Percentiles rank a stretch among this genome's conserved stretches.
Evolutionary conservation across 30 jellyfish, hydroid and myxozoan genomes (phyloP).

Genomic region (Hydractinia echinata): DNA sequence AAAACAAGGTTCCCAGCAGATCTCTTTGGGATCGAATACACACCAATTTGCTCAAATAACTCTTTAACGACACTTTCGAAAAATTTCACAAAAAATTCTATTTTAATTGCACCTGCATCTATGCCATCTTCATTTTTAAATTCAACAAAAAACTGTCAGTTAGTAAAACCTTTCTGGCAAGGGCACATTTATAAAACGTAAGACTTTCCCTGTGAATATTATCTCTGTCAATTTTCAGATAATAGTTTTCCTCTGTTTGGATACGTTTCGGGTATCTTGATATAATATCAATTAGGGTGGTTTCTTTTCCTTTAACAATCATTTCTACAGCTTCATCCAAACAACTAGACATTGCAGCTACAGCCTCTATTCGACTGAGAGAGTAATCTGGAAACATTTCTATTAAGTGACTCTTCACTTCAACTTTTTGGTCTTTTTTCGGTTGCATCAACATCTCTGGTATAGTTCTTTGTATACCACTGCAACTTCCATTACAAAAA

Average conservation of each 20-base stretch:
- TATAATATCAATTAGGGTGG: not conserved
- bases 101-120: slow-evolving; percentile 20
- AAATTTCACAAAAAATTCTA: not conserved
- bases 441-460: too few relatives aligned
- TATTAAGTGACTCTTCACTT: not conserved
- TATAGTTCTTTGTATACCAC: too few relatives aligned
- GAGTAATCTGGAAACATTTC: slow-evolving; percentile 8
- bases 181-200: slow-evolving; percentile 9
- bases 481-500: too few relatives aligned
- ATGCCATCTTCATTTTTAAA: slow-evolving; percentile 11
- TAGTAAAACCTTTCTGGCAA: not conserved
- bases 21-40: not conserved
- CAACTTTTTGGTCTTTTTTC: too few relatives aligned
- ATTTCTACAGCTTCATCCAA: not conserved
- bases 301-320: not conserved
- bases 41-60: not conserved
- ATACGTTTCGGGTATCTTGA: slow-evolving; percentile 4
- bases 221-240: not conserved
- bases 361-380: not conserved
- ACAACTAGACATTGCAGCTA: not conserved
- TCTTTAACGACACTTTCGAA: not conserved
- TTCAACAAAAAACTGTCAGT: not conserved
- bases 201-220: not conserved
- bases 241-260: not conserved
- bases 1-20: slow-evolving; percentile 46